Conservation (phyloP, 2,888 invertebrate genomes). For the Zhengitettix transpicula region DNA sequence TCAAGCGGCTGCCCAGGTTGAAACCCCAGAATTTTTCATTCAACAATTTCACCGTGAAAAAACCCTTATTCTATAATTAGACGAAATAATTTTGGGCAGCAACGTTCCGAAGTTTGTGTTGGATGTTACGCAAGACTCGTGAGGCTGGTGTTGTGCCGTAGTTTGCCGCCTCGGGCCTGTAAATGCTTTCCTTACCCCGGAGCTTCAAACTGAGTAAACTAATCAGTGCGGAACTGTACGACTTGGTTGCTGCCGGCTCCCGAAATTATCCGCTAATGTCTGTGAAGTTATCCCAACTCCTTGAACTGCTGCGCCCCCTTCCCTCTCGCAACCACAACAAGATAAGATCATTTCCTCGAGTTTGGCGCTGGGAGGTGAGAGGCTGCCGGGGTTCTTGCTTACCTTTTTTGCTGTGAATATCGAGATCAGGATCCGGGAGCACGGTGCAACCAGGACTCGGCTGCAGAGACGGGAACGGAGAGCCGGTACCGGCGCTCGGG, state of each 20-base stretch:
- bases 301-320: background rate
- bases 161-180: too few species aligned
- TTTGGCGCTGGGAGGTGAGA: background rate
- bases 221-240: background rate
- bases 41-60: too few species aligned
- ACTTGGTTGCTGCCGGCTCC: background rate
- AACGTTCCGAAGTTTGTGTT: too few species aligned
- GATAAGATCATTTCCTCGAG: background rate
- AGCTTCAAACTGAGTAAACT: background rate
- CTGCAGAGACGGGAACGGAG: slow-evolving; percentile 35
- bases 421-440: slow-evolving; percentile 31
- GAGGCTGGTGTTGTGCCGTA: too few species aligned
- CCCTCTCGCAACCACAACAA: background rate
- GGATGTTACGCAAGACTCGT: too few species aligned
- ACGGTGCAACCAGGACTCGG: slow-evolving; percentile 32
- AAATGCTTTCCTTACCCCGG: too few species aligned
- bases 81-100: too few species aligned
- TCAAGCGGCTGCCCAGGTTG: too few species aligned
- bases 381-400: slow-evolving; percentile 10
- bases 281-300: background rate
- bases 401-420: slow-evolving; percentile 37
- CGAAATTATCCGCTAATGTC: background rate
- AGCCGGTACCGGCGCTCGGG: slow-evolving; percentile 27
- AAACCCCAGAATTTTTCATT: too few species aligned
- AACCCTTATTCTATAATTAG: too few species aligned